Base-by-base conservation (phyloP, 2,888 invertebrate species). In the Phyllotreta cruciferae region DNA sequence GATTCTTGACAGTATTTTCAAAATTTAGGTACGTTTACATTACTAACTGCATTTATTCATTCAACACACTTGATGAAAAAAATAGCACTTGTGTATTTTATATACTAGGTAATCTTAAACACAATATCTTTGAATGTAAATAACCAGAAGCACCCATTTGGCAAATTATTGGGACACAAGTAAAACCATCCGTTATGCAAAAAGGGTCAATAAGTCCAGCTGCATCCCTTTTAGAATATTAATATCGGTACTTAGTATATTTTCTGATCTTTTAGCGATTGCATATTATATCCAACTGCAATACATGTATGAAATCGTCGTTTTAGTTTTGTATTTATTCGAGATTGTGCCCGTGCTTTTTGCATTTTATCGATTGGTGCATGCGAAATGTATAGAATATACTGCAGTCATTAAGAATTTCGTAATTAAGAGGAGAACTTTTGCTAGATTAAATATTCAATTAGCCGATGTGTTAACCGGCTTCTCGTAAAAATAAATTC, bases 161-260 rank as follows among this genome's bases (percentile, higher is more conserved):
- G 54, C 36, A 42, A 44, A 39, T 24, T 14, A 47, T 52, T 53
- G 24, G 41, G 36, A 41, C 45, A 36, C 45, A 13, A 56, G 11
- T 53, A 36, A 39, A 61, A 44, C 13, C 63, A 52, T 53, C 53
- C 45, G 47, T 41, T 61, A 57, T 57, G 42, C 49, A 54, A 45
- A 56, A 49, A 49, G 34, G 41, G 49, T 42, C 49, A 56, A 63
- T 60, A 60, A 53, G 41, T 39, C 53, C 50, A 63, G 63, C 57
- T 60, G 61, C 60, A 57, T 38, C 57, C 64, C 62, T 64, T 64
- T 67, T 64, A 67, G 66, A 62, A 64, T 62, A 67, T 67, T 67
- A 52, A 62, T 42, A 60, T 35, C 36, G 60, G 62, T 64, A 62
- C 62, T 56, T 47, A 64, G 53, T 58, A 64, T 58, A 63, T 47